Conservation (phyloP, 2,888 invertebrate species). For the Tetranychus truncatus region DNA sequence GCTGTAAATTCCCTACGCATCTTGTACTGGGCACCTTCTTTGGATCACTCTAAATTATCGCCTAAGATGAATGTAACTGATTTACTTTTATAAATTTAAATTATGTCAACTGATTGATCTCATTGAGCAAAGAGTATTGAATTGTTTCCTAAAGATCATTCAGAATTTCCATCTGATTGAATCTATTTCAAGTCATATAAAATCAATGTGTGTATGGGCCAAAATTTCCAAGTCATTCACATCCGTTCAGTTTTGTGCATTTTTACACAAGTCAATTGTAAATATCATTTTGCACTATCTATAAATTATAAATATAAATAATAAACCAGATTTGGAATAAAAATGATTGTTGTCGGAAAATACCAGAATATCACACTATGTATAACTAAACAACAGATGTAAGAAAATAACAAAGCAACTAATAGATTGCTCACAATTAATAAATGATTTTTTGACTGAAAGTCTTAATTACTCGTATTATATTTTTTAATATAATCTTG, state of each 20-base stretch:
- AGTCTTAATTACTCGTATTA: no score
- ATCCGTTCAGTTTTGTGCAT: not conserved
- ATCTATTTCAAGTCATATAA: not conserved
- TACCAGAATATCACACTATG: no score
- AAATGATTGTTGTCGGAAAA: no score
- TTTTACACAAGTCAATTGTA: not conserved
- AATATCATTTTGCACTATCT: not conserved
- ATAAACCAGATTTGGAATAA: no score
- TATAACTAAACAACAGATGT: no score
- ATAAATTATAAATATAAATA: no score
- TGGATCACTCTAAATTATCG: not conserved
- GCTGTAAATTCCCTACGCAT: not conserved
- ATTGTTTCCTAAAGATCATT: not conserved
- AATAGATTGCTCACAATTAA: no score
- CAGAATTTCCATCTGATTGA: not conserved
- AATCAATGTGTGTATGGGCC: not conserved
- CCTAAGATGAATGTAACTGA: not conserved
- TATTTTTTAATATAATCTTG: no score
- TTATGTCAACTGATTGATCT: not conserved
- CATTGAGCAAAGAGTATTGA: not conserved
- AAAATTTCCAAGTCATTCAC: not conserved
- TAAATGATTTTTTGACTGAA: no score
- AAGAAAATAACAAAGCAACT: no score
- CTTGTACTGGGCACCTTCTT: not conserved
- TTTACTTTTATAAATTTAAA: not conserved